Conservation (phyloP, 64 coral and sea anemone genomes). For the Actinia tenebrosa region DNA sequence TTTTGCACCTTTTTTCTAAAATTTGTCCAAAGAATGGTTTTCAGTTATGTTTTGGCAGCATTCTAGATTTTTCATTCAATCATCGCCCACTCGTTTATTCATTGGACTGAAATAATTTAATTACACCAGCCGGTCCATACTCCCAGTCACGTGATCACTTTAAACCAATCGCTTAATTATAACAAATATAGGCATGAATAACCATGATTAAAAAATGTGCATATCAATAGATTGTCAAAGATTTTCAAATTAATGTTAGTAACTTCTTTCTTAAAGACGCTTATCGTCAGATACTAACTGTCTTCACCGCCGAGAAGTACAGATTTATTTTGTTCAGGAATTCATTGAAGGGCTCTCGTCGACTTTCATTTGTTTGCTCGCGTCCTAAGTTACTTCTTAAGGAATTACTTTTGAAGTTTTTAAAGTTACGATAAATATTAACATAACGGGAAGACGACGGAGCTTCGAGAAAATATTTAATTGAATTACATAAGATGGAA, state of each 20-base stretch:
- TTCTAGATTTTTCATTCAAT: neutral
- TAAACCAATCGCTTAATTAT: conserved; percentile 5
- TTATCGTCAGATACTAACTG: neutral
- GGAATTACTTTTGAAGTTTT: neutral
- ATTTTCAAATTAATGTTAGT: neutral
- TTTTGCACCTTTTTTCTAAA: neutral
- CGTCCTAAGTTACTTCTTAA: neutral
- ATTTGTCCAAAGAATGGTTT: neutral
- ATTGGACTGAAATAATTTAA: neutral
- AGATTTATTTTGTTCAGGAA: neutral
- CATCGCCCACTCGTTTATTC: neutral
- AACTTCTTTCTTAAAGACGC: neutral
- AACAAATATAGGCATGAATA: conserved; percentile 2
- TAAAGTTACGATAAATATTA: conserved; percentile 16
- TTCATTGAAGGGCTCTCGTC: neutral
- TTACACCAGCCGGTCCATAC: neutral
- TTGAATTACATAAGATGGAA: neutral
- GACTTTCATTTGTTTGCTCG: neutral
- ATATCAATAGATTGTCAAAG: neutral
- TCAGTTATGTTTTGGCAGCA: neutral
- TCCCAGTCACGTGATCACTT: neutral
- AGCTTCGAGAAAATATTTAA: neutral
- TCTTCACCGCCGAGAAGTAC: neutral
- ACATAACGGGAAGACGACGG: neutral
- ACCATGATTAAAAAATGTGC: neutral